A percentile compares a stretch with the other conserved stretches of the same genome.
These are phyloP conservation scores for Conus canariensis DNA, from an alignment of 2,888 invertebrate species.

Conservation along the genomic window DNA sequence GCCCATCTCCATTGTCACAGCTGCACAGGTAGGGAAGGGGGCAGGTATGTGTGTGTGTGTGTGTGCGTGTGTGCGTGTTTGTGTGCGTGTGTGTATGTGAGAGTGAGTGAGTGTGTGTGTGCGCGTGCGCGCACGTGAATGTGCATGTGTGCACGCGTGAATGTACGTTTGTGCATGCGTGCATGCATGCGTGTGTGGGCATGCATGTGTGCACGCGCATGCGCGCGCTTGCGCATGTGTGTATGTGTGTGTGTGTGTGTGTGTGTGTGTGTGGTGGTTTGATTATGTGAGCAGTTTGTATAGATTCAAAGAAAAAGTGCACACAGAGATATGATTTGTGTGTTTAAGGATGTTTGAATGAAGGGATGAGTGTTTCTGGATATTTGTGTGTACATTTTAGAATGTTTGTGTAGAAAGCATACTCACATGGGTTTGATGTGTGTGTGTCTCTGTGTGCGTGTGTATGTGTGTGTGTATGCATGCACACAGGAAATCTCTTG, in stretches of 20 bases:
- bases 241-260: not conserved
- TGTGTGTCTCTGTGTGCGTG: no score
- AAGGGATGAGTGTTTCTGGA: no score
- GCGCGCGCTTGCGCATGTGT: not conserved
- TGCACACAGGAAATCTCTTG: no score
- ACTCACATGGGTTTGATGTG: no score
- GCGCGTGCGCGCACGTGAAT: not conserved
- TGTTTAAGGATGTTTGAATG: no score
- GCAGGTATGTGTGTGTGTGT: not conserved
- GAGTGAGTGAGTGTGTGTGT: not conserved
- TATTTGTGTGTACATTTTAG: no score
- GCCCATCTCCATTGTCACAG: not conserved
- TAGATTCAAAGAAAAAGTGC: no score
- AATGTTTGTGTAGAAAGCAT: no score
- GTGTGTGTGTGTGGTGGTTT: no score
- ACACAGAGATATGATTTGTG: no score
- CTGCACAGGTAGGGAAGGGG: not conserved
- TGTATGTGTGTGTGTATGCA: no score
- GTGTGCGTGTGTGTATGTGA: not conserved
- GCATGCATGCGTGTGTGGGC: slow-evolving; percentile 5
- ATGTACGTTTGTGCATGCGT: not conserved
- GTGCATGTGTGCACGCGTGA: not conserved
- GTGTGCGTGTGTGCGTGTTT: not conserved
- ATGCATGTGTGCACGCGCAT: not conserved
- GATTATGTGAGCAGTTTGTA: no score